phyloP scores from a whole-genome alignment of 2,797 vertebrate genomes.

The Pitangus sulphuratus region DNA sequence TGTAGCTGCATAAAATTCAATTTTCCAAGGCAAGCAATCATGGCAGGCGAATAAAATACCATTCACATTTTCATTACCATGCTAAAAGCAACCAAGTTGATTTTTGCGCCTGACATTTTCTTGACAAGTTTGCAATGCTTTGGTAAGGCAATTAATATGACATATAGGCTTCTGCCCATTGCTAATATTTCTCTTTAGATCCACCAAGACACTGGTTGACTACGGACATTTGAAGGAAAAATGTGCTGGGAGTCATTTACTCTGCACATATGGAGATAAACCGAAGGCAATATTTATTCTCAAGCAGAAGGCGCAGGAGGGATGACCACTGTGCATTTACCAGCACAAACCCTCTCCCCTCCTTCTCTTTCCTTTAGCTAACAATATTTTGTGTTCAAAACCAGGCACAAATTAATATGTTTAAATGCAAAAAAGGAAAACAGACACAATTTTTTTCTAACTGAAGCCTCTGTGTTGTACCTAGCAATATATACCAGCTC shows the following conservation, averaged over 20 bases:
- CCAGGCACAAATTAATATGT: background rate
- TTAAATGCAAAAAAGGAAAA: background rate
- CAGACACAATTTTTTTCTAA: background rate
- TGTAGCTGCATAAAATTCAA: constrained; percentile 31
- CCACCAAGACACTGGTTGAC: background rate
- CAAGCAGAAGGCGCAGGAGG: background rate
- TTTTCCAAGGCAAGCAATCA: constrained; percentile 47
- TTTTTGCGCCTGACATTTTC: constrained; percentile 46
- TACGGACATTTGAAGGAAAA: constrained; percentile 10
- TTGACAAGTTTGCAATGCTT: constrained; percentile 63
- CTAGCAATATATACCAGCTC: constrained; percentile 8
- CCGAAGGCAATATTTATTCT: constrained; percentile 15
- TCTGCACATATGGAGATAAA: constrained; percentile 32
- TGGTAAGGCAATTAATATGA: constrained; percentile 31
- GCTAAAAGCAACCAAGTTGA: constrained; percentile 10
- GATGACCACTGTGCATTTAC: background rate
- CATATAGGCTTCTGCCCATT: constrained; percentile 15
- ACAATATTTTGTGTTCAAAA: constrained; percentile 1
- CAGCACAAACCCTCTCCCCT: constrained; percentile 12
- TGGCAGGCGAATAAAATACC: background rate
- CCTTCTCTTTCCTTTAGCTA: background rate
- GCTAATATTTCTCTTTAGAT: constrained; percentile 32
- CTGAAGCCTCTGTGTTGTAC: constrained; percentile 6
- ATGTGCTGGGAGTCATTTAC: constrained; percentile 2
- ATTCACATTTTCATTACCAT: constrained; percentile 27